Conservation (phyloP, 2,888 invertebrate genomes). For the Spialia ferax region DNA sequence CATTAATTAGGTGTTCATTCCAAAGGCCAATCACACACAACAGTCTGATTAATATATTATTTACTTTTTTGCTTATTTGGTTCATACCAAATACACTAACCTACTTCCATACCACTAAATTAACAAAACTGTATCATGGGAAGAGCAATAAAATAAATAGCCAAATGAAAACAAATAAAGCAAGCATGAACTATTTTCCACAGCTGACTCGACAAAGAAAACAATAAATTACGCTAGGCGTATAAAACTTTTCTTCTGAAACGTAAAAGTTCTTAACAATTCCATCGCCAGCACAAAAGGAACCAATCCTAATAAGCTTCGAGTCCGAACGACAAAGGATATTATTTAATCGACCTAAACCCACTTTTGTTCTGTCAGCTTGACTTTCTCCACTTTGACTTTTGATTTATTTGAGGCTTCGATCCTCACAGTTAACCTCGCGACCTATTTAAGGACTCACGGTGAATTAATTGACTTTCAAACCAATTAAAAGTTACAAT, state of each 20-base stretch:
- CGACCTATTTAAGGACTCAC: not conserved
- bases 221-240: not conserved
- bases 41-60: too few species aligned
- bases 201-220: not conserved
- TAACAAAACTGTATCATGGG: not conserved
- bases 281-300: not conserved
- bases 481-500: not conserved
- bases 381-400: constrained; percentile 1
- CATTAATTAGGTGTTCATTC: too few species aligned
- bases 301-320: not conserved
- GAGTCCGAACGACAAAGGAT: not conserved
- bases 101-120: not conserved
- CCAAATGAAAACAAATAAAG: not conserved
- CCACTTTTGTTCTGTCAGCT: constrained; percentile 6
- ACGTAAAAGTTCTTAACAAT: not conserved
- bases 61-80: too few species aligned
- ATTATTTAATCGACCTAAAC: not conserved
- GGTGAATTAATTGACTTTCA: not conserved
- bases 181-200: not conserved
- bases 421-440: not conserved
- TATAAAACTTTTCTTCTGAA: not conserved
- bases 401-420: not conserved
- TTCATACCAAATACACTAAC: not conserved
- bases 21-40: too few species aligned
- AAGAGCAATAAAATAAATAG: not conserved